Percentiles rank a stretch among this genome's conserved stretches.
These are phyloP conservation scores for Marronus borbonicus DNA, from an alignment of 2,888 invertebrate genomes.

Conservation along the genomic window DNA sequence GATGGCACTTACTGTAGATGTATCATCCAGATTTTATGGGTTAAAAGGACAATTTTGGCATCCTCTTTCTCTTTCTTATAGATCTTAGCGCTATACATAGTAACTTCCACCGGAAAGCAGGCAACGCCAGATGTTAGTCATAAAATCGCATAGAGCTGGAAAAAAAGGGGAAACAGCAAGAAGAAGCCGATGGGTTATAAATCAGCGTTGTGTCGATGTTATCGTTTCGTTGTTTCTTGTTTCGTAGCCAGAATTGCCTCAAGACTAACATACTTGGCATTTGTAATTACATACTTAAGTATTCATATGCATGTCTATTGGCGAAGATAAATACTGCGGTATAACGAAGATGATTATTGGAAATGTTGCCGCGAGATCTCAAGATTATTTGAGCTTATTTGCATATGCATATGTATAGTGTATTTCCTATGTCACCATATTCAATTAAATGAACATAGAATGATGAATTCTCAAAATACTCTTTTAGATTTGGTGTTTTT, in stretches of 20 bases:
- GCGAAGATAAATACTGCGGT: neutral
- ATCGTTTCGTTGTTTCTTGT: constrained; percentile 15
- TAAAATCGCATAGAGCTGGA: neutral
- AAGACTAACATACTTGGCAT: constrained; percentile 15
- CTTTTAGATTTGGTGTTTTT: no score
- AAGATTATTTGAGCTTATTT: neutral
- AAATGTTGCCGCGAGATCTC: neutral
- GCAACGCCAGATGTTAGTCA: constrained; percentile 1
- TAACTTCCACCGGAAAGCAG: constrained; percentile 20
- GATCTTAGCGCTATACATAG: neutral
- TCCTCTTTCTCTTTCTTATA: constrained; percentile 15
- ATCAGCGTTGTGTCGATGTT: constrained; percentile 15
- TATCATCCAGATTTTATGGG: constrained; percentile 23
- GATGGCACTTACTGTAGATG: neutral
- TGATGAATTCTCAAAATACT: no score
- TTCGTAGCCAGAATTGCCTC: neutral
- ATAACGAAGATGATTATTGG: neutral
- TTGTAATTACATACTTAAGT: constrained; percentile 31
- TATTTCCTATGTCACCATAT: no score
- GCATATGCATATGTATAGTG: no score
- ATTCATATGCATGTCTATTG: neutral
- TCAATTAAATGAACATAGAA: no score
- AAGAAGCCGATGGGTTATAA: neutral
- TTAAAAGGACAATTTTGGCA: constrained; percentile 10
- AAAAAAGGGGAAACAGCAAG: neutral